Evolutionary conservation across 2,113 vertebrate species (phyloP).

Genomic region (Dicentrarchus labrax): DNA sequence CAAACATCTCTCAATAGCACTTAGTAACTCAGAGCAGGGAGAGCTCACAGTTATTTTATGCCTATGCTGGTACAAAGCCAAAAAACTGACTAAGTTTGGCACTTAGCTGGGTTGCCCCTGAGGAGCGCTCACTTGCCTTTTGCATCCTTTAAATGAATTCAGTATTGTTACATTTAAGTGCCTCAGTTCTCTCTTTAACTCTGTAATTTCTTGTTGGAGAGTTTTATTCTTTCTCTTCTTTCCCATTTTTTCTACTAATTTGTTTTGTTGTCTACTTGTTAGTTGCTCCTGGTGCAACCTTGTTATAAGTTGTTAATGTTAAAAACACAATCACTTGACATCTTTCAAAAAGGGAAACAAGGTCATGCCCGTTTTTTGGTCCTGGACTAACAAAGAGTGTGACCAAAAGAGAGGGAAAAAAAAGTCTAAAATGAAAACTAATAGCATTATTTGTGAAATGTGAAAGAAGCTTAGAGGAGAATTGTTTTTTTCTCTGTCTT

Average conservation of each 20-base stretch:
- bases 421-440: background rate
- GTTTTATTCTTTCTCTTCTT: conserved; percentile 17
- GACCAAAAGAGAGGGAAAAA: conserved; percentile 1
- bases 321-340: background rate
- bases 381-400: background rate
- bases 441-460: conserved; percentile 18
- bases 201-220: background rate
- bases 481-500: conserved; percentile 23
- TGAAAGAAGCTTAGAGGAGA: conserved; percentile 31
- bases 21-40: background rate
- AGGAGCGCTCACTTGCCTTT: background rate
- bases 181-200: conserved; percentile 2
- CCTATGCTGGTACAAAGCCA: background rate
- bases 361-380: background rate
- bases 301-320: background rate
- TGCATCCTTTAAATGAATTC: conserved; percentile 16
- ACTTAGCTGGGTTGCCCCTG: conserved; percentile 13
- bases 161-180: conserved; percentile 11
- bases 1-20: background rate
- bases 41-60: background rate
- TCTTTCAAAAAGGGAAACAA: background rate
- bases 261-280: background rate
- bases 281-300: background rate
- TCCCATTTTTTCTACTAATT: background rate
- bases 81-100: background rate